These are phyloP conservation scores for Aphodius granarius DNA, from an alignment of 2,888 invertebrate genomes.

Conservation along the genomic window DNA sequence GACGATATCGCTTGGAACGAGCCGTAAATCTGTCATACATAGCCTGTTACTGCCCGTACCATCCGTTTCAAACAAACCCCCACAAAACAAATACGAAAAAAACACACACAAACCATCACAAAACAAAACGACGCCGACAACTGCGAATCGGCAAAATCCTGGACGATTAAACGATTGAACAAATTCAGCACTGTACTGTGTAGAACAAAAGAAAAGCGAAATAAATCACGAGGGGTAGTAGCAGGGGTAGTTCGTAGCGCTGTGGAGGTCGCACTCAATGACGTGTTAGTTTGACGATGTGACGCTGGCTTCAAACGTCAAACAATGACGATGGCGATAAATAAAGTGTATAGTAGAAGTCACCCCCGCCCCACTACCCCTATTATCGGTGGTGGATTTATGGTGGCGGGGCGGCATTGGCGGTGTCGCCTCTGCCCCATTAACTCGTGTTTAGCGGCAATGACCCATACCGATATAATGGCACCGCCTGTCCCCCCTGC, in stretches of 20 bases:
- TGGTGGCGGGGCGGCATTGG: slow-evolving; percentile 35
- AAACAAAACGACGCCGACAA: not conserved
- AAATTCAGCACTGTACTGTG: slow-evolving; percentile 4
- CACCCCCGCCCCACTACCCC: slow-evolving; percentile 19
- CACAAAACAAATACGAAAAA: not conserved
- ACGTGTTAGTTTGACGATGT: not conserved
- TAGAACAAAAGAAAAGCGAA: slow-evolving; percentile 13
- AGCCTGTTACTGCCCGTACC: not conserved
- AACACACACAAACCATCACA: not conserved
- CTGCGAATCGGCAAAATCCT: not conserved
- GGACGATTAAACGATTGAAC: slow-evolving; percentile 4
- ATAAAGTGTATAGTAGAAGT: slow-evolving; percentile 5
- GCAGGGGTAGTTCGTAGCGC: too few relatives aligned
- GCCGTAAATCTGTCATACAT: slow-evolving; percentile 8
- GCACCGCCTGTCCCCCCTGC: slow-evolving; percentile 27
- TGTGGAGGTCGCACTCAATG: not conserved
- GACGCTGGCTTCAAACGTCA: not conserved
- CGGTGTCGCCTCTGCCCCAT: slow-evolving; percentile 41
- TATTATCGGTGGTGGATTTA: slow-evolving; percentile 39
- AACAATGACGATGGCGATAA: slow-evolving; percentile 12
- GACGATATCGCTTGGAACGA: not conserved
- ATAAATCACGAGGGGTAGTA: slow-evolving; percentile 2
- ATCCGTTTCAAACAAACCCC: not conserved
- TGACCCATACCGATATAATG: slow-evolving; percentile 40
- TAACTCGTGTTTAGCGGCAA: slow-evolving; percentile 40